Conservation (phyloP, 2,113 vertebrate genomes). For the Diadophis punctatus region DNA sequence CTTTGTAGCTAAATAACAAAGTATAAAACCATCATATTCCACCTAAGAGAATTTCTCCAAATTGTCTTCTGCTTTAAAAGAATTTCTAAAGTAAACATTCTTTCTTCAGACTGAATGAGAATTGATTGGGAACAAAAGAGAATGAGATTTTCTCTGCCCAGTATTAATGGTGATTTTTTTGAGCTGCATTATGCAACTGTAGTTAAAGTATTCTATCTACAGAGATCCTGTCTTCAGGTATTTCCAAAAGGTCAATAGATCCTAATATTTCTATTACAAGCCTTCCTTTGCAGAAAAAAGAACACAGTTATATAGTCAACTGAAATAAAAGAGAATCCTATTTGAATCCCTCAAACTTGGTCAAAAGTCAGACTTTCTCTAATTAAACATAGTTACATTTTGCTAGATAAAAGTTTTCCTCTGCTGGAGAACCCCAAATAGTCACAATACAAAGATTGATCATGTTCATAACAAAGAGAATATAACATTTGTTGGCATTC, state of each 20-base stretch:
- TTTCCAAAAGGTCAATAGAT: neutral
- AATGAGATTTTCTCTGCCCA: neutral
- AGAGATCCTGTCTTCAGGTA: neutral
- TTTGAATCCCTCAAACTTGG: neutral
- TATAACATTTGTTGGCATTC: neutral
- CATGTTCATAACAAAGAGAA: neutral
- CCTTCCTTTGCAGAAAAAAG: neutral
- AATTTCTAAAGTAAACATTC: neutral
- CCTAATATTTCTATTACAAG: neutral
- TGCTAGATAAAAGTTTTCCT: neutral
- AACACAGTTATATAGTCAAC: neutral
- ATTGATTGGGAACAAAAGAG: neutral
- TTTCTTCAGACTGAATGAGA: neutral
- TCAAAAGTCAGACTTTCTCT: neutral
- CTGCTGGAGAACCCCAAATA: neutral
- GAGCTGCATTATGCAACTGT: neutral
- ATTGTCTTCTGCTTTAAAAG: neutral
- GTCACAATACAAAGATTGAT: neutral
- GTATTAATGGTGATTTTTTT: neutral
- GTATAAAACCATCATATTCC: neutral
- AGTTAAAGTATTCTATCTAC: neutral
- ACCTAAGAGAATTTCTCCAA: neutral
- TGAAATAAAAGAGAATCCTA: neutral
- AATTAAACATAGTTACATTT: neutral
- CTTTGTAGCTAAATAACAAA: neutral